A percentile compares a stretch with the other conserved stretches of the same genome.
These are phyloP conservation scores for Atherinomorus stipes DNA, from an alignment of 2,113 vertebrate species.

Conservation along the genomic window DNA sequence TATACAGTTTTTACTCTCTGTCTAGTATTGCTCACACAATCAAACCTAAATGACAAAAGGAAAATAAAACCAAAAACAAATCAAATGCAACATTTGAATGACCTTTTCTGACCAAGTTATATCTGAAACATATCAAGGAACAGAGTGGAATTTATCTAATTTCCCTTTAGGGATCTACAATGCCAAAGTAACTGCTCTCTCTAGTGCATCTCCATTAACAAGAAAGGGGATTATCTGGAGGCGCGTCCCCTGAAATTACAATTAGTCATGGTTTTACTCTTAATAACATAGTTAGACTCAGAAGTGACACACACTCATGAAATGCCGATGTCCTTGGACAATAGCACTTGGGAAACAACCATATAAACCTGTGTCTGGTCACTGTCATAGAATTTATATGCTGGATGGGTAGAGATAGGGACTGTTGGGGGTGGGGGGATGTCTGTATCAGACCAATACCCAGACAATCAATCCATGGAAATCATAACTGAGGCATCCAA, in stretches of 20 bases:
- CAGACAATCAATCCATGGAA: conserved; percentile 27
- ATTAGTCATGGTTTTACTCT: conserved; percentile 70
- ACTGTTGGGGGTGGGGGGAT: conserved; percentile 27
- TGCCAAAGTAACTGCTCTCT: conserved; percentile 50
- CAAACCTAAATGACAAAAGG: background rate
- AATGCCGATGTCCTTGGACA: conserved; percentile 55
- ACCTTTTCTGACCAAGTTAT: background rate
- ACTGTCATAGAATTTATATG: conserved; percentile 66
- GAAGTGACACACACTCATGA: conserved; percentile 63
- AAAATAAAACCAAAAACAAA: background rate
- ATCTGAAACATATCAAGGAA: background rate
- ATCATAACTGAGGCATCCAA: background rate
- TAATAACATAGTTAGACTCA: conserved; percentile 63
- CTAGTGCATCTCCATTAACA: conserved; percentile 59
- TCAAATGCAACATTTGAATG: background rate
- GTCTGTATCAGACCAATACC: conserved; percentile 16
- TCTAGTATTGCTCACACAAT: background rate
- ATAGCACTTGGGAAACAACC: conserved; percentile 39
- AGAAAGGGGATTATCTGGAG: conserved; percentile 68
- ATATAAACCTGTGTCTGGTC: conserved; percentile 68
- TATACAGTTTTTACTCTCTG: background rate
- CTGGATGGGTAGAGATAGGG: conserved; percentile 37
- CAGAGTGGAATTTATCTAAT: conserved; percentile 33
- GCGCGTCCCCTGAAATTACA: conserved; percentile 72
- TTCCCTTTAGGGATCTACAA: conserved; percentile 39